These are phyloP conservation scores for Chirona hameri DNA, from an alignment of 2,888 invertebrate genomes.

Conservation along the genomic window DNA sequence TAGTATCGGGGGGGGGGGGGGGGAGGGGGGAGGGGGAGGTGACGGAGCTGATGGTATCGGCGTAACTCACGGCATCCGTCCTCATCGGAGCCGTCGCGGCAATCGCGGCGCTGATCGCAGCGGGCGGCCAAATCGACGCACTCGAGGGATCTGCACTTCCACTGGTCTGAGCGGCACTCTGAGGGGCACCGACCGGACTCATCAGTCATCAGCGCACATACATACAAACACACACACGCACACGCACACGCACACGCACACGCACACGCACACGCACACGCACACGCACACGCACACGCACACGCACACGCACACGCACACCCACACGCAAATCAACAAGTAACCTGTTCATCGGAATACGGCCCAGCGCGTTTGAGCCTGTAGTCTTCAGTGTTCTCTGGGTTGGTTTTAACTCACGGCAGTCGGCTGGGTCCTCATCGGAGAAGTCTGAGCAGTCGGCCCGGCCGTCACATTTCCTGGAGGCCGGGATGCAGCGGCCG, in stretches of 20 bases:
- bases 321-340: neutral
- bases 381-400: neutral
- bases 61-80: constrained; percentile 32
- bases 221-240: neutral
- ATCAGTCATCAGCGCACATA: neutral
- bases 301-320: neutral
- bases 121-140: constrained; percentile 33
- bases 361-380: neutral
- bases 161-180: constrained; percentile 30
- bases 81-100: constrained; percentile 36
- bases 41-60: no score
- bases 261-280: neutral
- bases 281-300: neutral
- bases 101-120: constrained; percentile 35
- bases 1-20: no score
- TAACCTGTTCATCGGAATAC: no score
- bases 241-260: neutral
- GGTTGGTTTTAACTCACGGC: neutral
- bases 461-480: constrained; percentile 51
- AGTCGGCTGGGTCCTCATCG: neutral
- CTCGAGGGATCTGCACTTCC: constrained; percentile 33
- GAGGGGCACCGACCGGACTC: neutral
- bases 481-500: constrained; percentile 63
- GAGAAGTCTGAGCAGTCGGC: neutral
- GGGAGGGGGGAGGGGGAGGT: no score